Evolutionary conservation across 2,888 invertebrate genomes (phyloP).

Genomic region (Lasioglossum malachurum): DNA sequence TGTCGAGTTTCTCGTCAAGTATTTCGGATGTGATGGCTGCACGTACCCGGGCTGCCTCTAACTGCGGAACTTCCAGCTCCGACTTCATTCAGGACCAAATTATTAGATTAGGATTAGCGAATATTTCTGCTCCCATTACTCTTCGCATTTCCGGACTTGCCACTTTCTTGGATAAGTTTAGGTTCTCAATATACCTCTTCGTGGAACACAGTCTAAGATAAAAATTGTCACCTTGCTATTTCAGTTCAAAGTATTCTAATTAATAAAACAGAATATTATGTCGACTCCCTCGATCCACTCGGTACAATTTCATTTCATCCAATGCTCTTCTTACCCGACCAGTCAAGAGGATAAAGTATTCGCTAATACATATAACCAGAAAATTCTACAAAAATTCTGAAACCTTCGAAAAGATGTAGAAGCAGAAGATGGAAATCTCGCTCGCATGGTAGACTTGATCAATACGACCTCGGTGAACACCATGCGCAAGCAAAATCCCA

Average conservation of each 20-base stretch:
- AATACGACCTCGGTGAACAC: not conserved
- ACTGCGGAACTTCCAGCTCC: not conserved
- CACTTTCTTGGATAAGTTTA: not conserved
- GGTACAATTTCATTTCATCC: no score
- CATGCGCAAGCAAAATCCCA: not conserved
- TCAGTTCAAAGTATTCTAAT: no score
- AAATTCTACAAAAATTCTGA: not conserved
- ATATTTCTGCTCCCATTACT: not conserved
- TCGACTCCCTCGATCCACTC: no score
- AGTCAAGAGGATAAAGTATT: not conserved
- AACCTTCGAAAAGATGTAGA: not conserved
- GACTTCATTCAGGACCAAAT: not conserved
- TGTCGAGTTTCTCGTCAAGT: conserved; percentile 13
- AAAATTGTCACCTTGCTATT: not conserved
- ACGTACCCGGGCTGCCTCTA: not conserved
- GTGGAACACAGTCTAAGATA: not conserved
- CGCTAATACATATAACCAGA: not conserved
- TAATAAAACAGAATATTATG: no score
- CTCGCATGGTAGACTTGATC: not conserved
- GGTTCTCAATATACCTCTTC: not conserved
- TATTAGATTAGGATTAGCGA: not conserved
- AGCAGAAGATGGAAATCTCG: not conserved
- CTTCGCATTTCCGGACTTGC: not conserved
- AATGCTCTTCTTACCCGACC: not conserved
- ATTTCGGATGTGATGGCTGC: not conserved